These are phyloP conservation scores for Telmatherina bonti DNA, from an alignment of 2,797 vertebrate genomes.

Conservation along the genomic window DNA sequence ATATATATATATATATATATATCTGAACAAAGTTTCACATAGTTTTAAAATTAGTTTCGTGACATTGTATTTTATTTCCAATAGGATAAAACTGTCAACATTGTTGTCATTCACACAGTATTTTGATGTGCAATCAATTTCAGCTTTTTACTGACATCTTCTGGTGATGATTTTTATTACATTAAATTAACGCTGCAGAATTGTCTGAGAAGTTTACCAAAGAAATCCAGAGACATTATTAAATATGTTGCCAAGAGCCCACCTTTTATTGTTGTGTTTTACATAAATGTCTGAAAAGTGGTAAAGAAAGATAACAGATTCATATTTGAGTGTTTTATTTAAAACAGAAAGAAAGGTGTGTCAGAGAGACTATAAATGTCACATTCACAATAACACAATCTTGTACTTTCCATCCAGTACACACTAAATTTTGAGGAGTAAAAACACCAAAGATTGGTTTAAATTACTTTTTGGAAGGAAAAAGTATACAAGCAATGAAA, in stretches of 20 bases:
- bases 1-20: too few relatives aligned
- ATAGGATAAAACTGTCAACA: too few relatives aligned
- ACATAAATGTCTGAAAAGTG: too few relatives aligned
- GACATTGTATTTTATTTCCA: too few relatives aligned
- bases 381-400: neutral
- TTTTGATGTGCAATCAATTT: neutral
- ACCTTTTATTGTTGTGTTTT: too few relatives aligned
- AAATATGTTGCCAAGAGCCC: too few relatives aligned
- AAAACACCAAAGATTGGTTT: neutral
- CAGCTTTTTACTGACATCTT: conserved; percentile 16
- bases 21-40: too few relatives aligned
- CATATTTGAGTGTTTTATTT: neutral
- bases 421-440: neutral
- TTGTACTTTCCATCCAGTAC: neutral
- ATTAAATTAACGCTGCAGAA: neutral
- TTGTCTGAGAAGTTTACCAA: too few relatives aligned
- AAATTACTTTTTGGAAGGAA: too few relatives aligned
- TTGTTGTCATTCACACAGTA: neutral
- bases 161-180: conserved; percentile 7
- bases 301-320: neutral
- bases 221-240: too few relatives aligned
- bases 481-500: neutral
- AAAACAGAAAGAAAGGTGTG: neutral
- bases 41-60: too few relatives aligned
- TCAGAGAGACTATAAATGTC: neutral